A percentile compares a stretch with the other conserved stretches of the same genome.
These are phyloP conservation scores for Macrosoma leucophasiata DNA, from an alignment of 2,888 invertebrate species.

Conservation along the genomic window DNA sequence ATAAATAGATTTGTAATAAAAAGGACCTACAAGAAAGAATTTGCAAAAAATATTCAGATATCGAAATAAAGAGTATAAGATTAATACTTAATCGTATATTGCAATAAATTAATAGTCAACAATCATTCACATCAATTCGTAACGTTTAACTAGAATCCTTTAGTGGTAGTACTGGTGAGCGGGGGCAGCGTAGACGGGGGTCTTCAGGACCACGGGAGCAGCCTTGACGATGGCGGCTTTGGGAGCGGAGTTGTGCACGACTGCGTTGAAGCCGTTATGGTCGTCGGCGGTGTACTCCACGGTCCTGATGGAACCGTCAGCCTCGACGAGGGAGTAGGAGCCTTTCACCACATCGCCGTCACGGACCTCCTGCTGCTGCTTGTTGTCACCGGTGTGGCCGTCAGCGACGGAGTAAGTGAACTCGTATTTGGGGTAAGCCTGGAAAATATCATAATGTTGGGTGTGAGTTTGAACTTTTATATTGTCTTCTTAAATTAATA, in stretches of 20 bases:
- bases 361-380: slow-evolving; percentile 63
- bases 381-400: slow-evolving; percentile 69
- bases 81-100: slow-evolving; percentile 36
- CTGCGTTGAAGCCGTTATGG: slow-evolving; percentile 61
- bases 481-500: too few species aligned
- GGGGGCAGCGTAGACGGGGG: slow-evolving; percentile 32
- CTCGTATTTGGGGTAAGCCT: slow-evolving; percentile 54
- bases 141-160: slow-evolving; percentile 6
- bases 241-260: slow-evolving; percentile 52
- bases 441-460: slow-evolving; percentile 11
- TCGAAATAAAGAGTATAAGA: too few species aligned
- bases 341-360: slow-evolving; percentile 71
- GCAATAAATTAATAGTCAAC: slow-evolving; percentile 38
- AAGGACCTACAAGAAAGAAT: too few species aligned
- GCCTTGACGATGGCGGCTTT: slow-evolving; percentile 42
- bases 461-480: too few species aligned
- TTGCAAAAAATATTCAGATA: too few species aligned
- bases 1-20: too few species aligned
- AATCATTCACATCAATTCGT: slow-evolving; percentile 19
- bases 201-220: slow-evolving; percentile 35
- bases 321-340: slow-evolving; percentile 63
- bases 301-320: slow-evolving; percentile 67
- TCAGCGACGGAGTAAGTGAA: slow-evolving; percentile 70
- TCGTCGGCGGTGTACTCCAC: slow-evolving; percentile 69
- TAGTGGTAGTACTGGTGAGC: slow-evolving; percentile 45